These are phyloP conservation scores for Drosophila limbata DNA, from an alignment of 2,888 invertebrate genomes.

Conservation along the genomic window DNA sequence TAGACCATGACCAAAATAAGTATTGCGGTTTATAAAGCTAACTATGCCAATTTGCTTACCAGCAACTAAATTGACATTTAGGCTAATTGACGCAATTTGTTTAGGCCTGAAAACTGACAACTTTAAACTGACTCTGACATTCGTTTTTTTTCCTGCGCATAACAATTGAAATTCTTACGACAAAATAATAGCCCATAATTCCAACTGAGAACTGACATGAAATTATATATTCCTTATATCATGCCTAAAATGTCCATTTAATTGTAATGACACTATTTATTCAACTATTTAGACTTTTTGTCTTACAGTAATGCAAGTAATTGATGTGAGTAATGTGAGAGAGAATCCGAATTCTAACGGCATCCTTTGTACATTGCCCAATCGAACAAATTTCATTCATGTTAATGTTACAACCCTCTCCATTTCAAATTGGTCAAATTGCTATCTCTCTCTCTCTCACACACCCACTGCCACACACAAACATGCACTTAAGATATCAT, in stretches of 20 bases:
- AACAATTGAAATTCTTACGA: slow-evolving; percentile 13
- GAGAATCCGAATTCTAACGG: background rate
- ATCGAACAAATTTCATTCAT: slow-evolving; percentile 4
- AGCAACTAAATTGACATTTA: slow-evolving; percentile 43
- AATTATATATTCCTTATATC: background rate
- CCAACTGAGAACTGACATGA: slow-evolving; percentile 8
- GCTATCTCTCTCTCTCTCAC: slow-evolving; percentile 2
- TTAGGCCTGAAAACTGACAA: slow-evolving; percentile 14
- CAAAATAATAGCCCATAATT: slow-evolving; percentile 24
- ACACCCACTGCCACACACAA: background rate
- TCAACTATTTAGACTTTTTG: slow-evolving; percentile 1
- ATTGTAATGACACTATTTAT: slow-evolving; percentile 12
- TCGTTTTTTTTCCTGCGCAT: background rate
- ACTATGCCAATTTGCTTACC: slow-evolving; percentile 22
- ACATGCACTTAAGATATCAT: slow-evolving; percentile 23
- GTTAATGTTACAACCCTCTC: background rate
- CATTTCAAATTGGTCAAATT: background rate
- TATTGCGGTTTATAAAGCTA: slow-evolving; percentile 41
- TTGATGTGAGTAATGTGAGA: slow-evolving; percentile 15
- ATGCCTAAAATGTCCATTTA: slow-evolving; percentile 15
- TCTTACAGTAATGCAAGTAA: background rate
- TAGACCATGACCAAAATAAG: slow-evolving; percentile 63
- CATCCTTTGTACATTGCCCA: background rate
- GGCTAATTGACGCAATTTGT: slow-evolving; percentile 52
- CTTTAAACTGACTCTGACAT: slow-evolving; percentile 1